Evolutionary conservation across 2,888 invertebrate species (phyloP), one percentile per base, ranked within the genome.

Genomic region (Temnothorax rugatulus): DNA sequence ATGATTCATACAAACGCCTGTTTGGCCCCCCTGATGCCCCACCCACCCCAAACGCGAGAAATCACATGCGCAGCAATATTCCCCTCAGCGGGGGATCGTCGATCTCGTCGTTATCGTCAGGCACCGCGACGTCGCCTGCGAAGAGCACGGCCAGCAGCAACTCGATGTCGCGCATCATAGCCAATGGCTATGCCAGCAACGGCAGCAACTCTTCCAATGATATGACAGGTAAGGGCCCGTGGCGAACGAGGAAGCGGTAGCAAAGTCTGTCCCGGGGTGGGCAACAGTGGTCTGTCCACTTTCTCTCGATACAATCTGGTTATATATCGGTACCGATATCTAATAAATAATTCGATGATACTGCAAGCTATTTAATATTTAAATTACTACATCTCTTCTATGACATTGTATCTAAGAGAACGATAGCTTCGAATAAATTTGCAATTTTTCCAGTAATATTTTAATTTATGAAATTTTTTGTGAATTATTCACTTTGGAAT

Each of bases 11-110:
- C 95, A 96, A 96, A 91, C 95, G 96, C 85, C 96, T 96, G 89
- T 96, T 96, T 92, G 96, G 96, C 92, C 95, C 94, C 91, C 95
- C 95, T 94, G 95, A 95, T 92, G 96, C 95, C 86, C 95, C 95
- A 87, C 95, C 95, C 69, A 96, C 95, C 92, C 95, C 95, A 83
- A 95, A 96, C 95, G 95, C 96, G 92, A 96, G 96, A 89, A 96
- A 96, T 95, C 96, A 96, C 87, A 96, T 96, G 94, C 96, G 96
- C 94, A 96, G 96, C 95, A 95, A 96, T 95, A 96, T 96, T 90
- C 95, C 96, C 93, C 96, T 96, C 92, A 96, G 96, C 63, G 95
- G 95, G 90, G 93, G 94, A 82, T 91, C 91, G 50, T 88, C 90
- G 86, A 86, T 90, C 91, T 93, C 89, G 93, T 93, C 86, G 90